Evolutionary conservation across 2,797 vertebrate genomes (phyloP).

Genomic region (Esox masquinongy): DNA sequence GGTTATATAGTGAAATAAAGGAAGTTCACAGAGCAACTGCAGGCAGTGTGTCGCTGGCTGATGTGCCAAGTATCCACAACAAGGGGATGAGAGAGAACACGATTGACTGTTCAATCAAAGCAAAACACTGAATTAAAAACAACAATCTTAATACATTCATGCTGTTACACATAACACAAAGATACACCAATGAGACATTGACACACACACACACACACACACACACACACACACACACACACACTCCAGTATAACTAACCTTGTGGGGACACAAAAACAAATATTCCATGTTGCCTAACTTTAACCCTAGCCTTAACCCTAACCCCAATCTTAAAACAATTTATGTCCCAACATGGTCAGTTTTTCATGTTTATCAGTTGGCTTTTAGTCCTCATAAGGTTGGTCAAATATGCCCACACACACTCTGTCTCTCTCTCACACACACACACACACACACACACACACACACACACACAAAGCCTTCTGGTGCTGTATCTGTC

Average conservation of each 20-base stretch:
- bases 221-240: background rate
- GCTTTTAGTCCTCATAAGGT: no score
- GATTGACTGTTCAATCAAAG: constrained; percentile 26
- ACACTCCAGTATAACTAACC: background rate
- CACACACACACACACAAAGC: constrained; percentile 12
- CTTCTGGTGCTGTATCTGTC: constrained; percentile 39
- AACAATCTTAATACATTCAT: constrained; percentile 54
- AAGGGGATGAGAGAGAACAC: constrained; percentile 17
- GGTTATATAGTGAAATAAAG: constrained; percentile 36
- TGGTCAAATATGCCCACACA: no score
- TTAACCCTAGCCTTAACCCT: no score
- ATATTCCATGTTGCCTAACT: no score
- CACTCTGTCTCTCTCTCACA: no score
- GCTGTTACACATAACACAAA: constrained; percentile 44
- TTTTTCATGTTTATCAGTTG: no score
- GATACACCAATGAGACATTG: constrained; percentile 20
- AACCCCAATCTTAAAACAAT: no score
- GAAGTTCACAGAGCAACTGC: constrained; percentile 29
- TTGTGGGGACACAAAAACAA: no score
- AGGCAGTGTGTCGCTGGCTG: constrained; percentile 28
- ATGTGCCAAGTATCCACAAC: constrained; percentile 46
- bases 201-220: constrained; percentile 11
- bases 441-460: no score
- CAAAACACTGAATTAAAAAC: constrained; percentile 51
- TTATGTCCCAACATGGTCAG: no score